phyloP scores from a whole-genome alignment of 2,888 invertebrate species.

The Orchesellides sinensis region DNA sequence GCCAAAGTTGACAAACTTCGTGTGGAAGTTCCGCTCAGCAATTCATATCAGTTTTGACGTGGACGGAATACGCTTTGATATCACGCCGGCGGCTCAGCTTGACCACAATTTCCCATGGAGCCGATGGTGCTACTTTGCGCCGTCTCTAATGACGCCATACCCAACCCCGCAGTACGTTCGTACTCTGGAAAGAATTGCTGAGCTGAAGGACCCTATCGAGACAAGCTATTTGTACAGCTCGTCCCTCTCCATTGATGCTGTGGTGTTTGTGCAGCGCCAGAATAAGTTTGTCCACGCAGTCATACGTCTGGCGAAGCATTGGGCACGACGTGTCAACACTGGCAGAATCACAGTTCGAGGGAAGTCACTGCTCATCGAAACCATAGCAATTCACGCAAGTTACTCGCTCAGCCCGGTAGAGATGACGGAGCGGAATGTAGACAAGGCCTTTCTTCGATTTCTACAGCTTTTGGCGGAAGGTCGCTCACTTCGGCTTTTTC shows the following conservation, averaged over 20 bases:
- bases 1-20: conserved; percentile 41
- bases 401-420: conserved; percentile 40
- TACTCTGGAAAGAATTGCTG: conserved; percentile 36
- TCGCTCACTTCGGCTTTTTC: conserved; percentile 23
- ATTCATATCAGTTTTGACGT: conserved; percentile 55
- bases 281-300: conserved; percentile 45
- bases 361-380: conserved; percentile 47
- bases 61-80: conserved; percentile 48
- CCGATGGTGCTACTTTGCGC: conserved; percentile 53
- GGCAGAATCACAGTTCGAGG: conserved; percentile 40
- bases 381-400: conserved; percentile 50
- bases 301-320: conserved; percentile 52
- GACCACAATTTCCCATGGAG: conserved; percentile 42
- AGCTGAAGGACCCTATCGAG: conserved; percentile 40
- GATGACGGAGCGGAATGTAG: conserved; percentile 39
- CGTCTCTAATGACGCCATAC: conserved; percentile 38
- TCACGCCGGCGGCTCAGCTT: conserved; percentile 48
- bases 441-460: conserved; percentile 50
- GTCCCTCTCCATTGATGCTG: conserved; percentile 46
- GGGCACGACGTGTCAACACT: conserved; percentile 43
- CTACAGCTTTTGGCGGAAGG: conserved; percentile 37
- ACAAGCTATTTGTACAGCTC: conserved; percentile 50
- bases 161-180: conserved; percentile 42
- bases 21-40: conserved; percentile 40
- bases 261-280: conserved; percentile 46